Evolutionary conservation across 2,888 invertebrate species (phyloP).

Genomic region (Theristus sp.): DNA sequence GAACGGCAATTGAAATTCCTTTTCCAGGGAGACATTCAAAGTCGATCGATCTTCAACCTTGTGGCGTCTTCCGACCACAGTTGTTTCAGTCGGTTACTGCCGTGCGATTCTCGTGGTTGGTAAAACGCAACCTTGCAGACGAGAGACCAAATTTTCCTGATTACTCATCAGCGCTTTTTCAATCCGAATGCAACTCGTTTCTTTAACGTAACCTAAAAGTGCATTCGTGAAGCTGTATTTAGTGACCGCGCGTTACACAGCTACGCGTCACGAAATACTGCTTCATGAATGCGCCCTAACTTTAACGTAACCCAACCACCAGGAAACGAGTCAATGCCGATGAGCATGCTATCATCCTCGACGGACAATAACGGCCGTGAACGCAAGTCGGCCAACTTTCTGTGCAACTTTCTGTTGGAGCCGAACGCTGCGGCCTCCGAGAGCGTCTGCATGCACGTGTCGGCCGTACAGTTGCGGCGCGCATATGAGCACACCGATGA

Average conservation of each 20-base stretch:
- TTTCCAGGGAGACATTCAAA: conserved; percentile 31
- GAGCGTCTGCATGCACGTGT: not conserved
- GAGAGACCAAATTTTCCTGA: no score
- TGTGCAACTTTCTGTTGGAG: not conserved
- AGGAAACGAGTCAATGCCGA: no score
- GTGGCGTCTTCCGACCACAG: conserved; percentile 1
- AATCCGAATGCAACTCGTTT: not conserved
- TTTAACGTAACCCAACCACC: no score
- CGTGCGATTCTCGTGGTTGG: no score
- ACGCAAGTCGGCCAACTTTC: not conserved
- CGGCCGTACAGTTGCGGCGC: not conserved
- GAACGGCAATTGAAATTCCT: conserved; percentile 10
- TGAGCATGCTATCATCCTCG: not conserved
- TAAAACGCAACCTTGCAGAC: no score
- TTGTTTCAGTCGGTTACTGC: conserved; percentile 1
- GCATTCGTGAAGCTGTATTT: no score
- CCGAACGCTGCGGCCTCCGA: not conserved
- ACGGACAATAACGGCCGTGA: not conserved
- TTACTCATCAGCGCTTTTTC: not conserved
- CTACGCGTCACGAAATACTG: no score
- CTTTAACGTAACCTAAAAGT: no score
- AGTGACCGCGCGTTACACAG: no score
- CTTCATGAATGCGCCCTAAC: no score
- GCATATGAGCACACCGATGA: no score
- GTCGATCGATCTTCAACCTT: conserved; percentile 4